Percentiles rank a stretch among this genome's conserved stretches.
phyloP scores from a whole-genome alignment of 2,888 invertebrate species.

The Alitta virens region DNA sequence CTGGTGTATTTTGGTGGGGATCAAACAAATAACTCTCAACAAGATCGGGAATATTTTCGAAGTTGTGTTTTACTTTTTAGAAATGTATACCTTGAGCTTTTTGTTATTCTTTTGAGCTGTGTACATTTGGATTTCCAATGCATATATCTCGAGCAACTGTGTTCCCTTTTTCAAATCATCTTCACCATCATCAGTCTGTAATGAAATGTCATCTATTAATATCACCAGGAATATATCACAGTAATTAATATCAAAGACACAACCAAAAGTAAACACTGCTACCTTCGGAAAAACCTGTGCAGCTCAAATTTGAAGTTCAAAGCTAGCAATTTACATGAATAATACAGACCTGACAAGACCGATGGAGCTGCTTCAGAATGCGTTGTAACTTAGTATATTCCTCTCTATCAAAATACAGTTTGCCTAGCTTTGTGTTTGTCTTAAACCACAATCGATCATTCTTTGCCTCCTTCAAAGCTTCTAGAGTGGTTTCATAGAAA shows the following conservation, averaged over 20 bases:
- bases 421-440: constrained; percentile 97
- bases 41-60: no score
- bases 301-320: background rate
- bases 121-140: constrained; percentile 99
- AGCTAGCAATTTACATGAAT: background rate
- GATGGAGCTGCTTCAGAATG: constrained; percentile 94
- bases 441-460: constrained; percentile 99
- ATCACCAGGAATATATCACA: no score
- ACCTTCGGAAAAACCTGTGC: no score
- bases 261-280: no score
- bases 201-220: constrained; percentile 24
- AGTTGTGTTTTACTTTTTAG: no score
- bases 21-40: no score
- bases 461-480: constrained; percentile 83
- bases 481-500: constrained; percentile 82
- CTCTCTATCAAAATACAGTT: constrained; percentile 93
- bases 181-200: constrained; percentile 93
- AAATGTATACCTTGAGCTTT: constrained; percentile 65
- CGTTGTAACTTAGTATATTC: constrained; percentile 92
- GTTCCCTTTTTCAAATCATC: constrained; percentile 96
- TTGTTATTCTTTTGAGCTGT: constrained; percentile 99
- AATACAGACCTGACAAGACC: constrained; percentile 94
- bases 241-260: no score
- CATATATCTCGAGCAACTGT: constrained; percentile 95
- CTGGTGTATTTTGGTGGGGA: no score